Conservation (phyloP, 2,113 vertebrate species). For the Oreocharis arfaki region DNA sequence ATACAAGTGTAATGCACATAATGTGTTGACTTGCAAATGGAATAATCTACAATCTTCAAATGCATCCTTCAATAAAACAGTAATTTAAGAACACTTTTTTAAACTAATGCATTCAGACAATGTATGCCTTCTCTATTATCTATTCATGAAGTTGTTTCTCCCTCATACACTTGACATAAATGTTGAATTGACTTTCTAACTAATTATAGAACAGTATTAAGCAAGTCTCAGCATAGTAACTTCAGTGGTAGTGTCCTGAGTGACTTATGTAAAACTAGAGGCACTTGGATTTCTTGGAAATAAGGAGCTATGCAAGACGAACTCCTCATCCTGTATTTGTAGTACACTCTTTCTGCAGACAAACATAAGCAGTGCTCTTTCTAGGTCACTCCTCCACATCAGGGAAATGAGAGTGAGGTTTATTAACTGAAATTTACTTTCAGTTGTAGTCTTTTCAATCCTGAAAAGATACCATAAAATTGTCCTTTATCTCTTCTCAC, state of each 20-base stretch:
- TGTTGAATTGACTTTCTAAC: neutral
- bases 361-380: neutral
- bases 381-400: neutral
- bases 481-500: neutral
- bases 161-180: conserved; percentile 9
- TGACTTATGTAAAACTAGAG: neutral
- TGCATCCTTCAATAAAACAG: neutral
- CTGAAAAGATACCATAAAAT: neutral
- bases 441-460: neutral
- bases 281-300: conserved; percentile 30
- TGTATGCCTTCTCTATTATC: neutral
- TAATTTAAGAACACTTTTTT: neutral
- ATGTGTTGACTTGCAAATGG: neutral
- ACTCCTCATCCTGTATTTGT: neutral
- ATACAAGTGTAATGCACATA: neutral
- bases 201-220: conserved; percentile 6
- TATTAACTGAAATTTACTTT: neutral
- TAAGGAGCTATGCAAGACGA: neutral
- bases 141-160: conserved; percentile 4
- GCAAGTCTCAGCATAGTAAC: neutral
- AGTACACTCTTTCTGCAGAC: neutral
- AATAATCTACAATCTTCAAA: neutral
- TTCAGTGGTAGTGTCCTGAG: neutral
- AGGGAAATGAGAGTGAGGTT: neutral
- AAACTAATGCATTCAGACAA: neutral